Evolutionary conservation across 2,113 vertebrate species (phyloP).

Genomic region (Nematolebias whitei): DNA sequence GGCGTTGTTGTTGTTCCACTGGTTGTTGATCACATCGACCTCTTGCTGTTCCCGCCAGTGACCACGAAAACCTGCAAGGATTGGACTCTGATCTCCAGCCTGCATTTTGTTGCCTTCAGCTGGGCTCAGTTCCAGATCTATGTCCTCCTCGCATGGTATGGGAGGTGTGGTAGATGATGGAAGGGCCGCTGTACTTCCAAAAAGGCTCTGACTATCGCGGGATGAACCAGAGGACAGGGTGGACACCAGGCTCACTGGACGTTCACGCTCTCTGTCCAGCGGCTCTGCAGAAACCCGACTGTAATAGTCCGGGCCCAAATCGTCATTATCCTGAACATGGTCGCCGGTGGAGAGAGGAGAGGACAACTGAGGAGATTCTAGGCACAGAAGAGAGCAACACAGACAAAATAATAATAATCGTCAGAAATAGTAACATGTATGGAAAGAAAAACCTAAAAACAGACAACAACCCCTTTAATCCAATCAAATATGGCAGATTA

Average conservation of each 20-base stretch:
- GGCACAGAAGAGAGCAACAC: constrained; percentile 20
- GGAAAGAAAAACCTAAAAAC: neutral
- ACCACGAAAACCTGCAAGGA: constrained; percentile 13
- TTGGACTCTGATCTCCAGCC: constrained; percentile 42
- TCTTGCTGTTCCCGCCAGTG: constrained; percentile 50
- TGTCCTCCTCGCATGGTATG: constrained; percentile 58
- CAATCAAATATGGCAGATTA: neutral
- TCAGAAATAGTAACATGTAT: neutral
- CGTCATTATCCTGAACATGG: constrained; percentile 78
- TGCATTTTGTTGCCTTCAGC: constrained; percentile 44
- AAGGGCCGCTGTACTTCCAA: constrained; percentile 72
- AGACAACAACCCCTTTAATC: neutral
- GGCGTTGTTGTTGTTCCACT: constrained; percentile 80
- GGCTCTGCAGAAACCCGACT: constrained; percentile 64
- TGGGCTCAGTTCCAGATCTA: constrained; percentile 78
- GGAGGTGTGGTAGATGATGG: constrained; percentile 62
- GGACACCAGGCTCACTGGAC: constrained; percentile 80
- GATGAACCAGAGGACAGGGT: constrained; percentile 84
- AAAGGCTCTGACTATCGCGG: constrained; percentile 77
- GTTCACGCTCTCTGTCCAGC: constrained; percentile 78
- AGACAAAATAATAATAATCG: constrained; percentile 6
- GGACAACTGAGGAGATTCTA: constrained; percentile 82
- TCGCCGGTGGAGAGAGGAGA: constrained; percentile 72
- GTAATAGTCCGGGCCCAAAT: constrained; percentile 63
- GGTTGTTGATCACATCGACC: constrained; percentile 28